Evolutionary conservation across 2,888 invertebrate genomes (phyloP), one percentile per base, ranked within the genome.

Genomic region (Platerodrilus igneus): DNA sequence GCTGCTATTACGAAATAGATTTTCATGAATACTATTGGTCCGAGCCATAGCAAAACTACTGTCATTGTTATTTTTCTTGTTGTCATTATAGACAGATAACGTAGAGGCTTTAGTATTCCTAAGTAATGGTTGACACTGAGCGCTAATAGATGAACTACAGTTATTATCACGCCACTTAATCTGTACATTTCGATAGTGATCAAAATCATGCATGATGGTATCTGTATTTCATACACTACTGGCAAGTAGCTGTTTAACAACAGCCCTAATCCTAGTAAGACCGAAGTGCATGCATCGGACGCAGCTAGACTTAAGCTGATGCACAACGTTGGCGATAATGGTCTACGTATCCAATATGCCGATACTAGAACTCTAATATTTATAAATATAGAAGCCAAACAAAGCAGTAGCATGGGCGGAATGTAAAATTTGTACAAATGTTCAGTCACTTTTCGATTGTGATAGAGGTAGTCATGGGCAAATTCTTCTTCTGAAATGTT

Each of bases 91-190:
- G 75, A 71, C n/a, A 74, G 71, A 58, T 80, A 79, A 51, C 78
- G 79, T 5, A 82, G 68, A 1, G 82, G 82, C 45, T 55, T 57
- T 10, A 57, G 20, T 11, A 56, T 55, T 10, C 82, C 81, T 22
- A 81, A 66, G 64, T 80, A 82, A 59, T 83, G 82, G 62, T 81
- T 81, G 38, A 78, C 62, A 17, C 81, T 78, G 16, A 83, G 63
- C 1, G 77, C 75, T 20, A 79, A 63, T 2, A 83, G 69, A 55
- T 82, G 81, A 25, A 74, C 66, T 7, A 80, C 78, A 0, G 79
- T 78, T 10, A 78, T 75, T 25, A 80, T 71, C 37, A 81, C 70
- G 2, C 76, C 77, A 10, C 76, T 76, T 37, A 79, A 63, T 40
- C 81, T 59, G 38, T 70, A 58, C 16, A 68, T 66, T 53, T 74